These are phyloP conservation scores for Eilema depressum DNA, from an alignment of 2,888 invertebrate genomes.

Conservation along the genomic window DNA sequence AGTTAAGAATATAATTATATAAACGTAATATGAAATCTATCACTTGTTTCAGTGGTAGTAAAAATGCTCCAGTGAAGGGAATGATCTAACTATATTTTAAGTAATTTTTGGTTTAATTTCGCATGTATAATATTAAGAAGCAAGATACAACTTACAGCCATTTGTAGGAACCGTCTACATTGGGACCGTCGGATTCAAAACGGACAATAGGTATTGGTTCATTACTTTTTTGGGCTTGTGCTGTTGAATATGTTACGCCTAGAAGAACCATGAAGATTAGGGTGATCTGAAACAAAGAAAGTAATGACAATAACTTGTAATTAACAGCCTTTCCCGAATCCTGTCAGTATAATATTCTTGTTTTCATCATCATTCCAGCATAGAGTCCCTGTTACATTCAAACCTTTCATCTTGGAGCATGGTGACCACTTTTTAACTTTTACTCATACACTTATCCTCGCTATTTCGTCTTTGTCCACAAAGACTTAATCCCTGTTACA, in stretches of 20 bases:
- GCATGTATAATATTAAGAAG: neutral
- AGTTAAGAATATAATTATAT: neutral
- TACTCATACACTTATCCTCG: neutral
- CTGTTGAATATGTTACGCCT: conserved; percentile 51
- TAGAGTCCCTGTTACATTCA: no score
- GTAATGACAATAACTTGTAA: neutral
- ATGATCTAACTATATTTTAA: no score
- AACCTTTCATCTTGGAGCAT: no score
- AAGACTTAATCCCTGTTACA: no score
- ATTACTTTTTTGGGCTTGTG: conserved; percentile 62
- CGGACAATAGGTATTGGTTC: conserved; percentile 88
- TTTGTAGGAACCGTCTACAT: conserved; percentile 88
- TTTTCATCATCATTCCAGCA: neutral
- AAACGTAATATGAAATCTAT: neutral
- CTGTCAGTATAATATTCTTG: neutral
- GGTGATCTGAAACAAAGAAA: conserved; percentile 67
- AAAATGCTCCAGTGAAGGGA: no score
- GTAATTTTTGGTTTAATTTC: neutral
- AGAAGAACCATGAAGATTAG: conserved; percentile 60
- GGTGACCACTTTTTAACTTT: no score
- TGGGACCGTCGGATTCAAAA: conserved; percentile 88
- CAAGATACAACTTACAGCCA: conserved; percentile 76
- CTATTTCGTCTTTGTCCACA: no score
- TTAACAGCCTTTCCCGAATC: neutral
- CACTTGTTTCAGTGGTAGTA: no score